phyloP scores from a whole-genome alignment of 2,113 vertebrate species.

The Aramus guarauna region DNA sequence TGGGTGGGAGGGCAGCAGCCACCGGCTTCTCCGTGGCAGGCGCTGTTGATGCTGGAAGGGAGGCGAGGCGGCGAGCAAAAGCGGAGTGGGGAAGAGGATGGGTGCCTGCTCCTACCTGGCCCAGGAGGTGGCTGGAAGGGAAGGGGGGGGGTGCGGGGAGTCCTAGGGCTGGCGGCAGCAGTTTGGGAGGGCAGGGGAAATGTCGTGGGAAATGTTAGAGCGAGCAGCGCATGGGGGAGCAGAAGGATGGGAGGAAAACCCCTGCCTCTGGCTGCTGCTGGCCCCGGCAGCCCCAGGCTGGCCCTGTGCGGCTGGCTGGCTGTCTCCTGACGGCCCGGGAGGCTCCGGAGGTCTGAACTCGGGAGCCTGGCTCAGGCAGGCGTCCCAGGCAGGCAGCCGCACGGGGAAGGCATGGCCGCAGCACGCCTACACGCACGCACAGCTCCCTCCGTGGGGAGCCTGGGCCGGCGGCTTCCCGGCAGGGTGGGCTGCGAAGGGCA shows the following conservation, averaged over 20 bases:
- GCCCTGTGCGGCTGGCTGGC: background rate
- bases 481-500: background rate
- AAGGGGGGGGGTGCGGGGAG: background rate
- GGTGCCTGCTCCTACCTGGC: background rate
- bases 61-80: background rate
- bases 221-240: accelerated
- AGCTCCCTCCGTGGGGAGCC: background rate
- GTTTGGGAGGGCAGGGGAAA: background rate
- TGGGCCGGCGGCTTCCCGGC: background rate
- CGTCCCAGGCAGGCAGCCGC: background rate
- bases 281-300: background rate
- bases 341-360: background rate
- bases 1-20: background rate
- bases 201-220: background rate
- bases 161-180: background rate
- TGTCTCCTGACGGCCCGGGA: background rate
- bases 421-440: accelerated
- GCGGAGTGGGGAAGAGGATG: background rate
- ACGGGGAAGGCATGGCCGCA: background rate
- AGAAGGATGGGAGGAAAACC: background rate
- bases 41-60: background rate
- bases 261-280: background rate
- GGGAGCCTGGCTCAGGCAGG: background rate
- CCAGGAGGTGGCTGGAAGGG: background rate
- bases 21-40: background rate